Conservation (phyloP, 1,140 invertebrate species). For the Drosophila mauritiana region DNA sequence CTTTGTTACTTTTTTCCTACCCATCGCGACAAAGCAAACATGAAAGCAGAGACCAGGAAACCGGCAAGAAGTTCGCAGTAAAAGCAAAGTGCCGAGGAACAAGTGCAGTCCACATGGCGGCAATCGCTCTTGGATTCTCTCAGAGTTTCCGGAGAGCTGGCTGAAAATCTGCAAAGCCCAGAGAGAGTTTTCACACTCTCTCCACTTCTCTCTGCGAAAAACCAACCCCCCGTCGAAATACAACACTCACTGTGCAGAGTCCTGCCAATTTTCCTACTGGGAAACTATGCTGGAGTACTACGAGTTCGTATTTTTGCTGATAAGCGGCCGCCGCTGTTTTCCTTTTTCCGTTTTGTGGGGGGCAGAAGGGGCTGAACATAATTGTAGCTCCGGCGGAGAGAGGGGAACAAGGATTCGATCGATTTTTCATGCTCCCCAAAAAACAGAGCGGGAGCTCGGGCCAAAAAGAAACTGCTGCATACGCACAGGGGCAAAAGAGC, state of each 20-base stretch:
- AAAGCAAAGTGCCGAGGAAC: conserved; percentile 68
- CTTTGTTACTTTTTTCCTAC: conserved; percentile 4
- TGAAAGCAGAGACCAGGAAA: conserved; percentile 69
- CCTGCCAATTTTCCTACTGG: conserved; percentile 67
- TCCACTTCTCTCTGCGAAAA: conserved; percentile 43
- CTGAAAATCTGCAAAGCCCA: conserved; percentile 53
- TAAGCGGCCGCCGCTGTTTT: conserved; percentile 53
- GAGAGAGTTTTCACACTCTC: conserved; percentile 22
- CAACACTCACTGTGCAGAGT: conserved; percentile 59
- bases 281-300: conserved; percentile 64
- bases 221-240: conserved; percentile 42
- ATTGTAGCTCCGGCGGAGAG: conserved; percentile 57
- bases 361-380: conserved; percentile 24
- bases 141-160: conserved; percentile 5
- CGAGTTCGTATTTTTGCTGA: conserved; percentile 70
- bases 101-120: conserved; percentile 69
- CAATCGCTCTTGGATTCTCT: conserved; percentile 7
- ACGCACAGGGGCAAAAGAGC: conserved; percentile 66
- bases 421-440: conserved; percentile 73
- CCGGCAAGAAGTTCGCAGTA: conserved; percentile 68
- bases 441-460: conserved; percentile 44
- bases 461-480: conserved; percentile 74
- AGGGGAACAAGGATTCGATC: conserved; percentile 57
- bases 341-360: not conserved
- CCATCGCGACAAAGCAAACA: conserved; percentile 63